These are phyloP conservation scores for Sminthurides aquaticus DNA, from an alignment of 2,888 invertebrate species.

Conservation along the genomic window DNA sequence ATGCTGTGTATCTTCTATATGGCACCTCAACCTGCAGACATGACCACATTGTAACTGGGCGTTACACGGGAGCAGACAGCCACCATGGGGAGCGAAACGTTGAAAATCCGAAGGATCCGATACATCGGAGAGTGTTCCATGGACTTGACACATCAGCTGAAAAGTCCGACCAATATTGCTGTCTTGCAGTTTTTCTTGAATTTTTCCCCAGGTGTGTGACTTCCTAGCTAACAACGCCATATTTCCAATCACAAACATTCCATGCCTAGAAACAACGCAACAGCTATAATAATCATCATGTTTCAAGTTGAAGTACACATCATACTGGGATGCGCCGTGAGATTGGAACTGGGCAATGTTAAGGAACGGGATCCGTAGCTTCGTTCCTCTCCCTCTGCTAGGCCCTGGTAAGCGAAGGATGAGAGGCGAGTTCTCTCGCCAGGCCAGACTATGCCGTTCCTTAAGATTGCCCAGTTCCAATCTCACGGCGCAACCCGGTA, in stretches of 20 bases:
- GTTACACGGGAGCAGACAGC: slow-evolving; percentile 55
- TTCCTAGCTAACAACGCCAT: slow-evolving; percentile 43
- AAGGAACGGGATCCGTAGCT: too few species aligned
- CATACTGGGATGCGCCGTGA: too few species aligned
- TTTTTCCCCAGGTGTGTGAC: slow-evolving; percentile 41
- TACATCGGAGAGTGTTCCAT: slow-evolving; percentile 24
- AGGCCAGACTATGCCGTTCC: too few species aligned
- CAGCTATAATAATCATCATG: not conserved
- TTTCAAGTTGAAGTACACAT: not conserved
- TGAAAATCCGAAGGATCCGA: slow-evolving; percentile 23
- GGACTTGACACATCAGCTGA: slow-evolving; percentile 38
- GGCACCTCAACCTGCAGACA: slow-evolving; percentile 57
- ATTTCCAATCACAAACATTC: slow-evolving; percentile 68
- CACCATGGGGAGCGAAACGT: slow-evolving; percentile 51
- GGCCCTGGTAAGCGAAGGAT: too few species aligned
- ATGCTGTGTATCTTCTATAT: slow-evolving; percentile 55
- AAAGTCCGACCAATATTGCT: slow-evolving; percentile 31
- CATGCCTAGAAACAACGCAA: slow-evolving; percentile 44
- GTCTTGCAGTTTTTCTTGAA: slow-evolving; percentile 31
- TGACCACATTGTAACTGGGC: slow-evolving; percentile 54
- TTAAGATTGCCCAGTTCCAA: too few species aligned
- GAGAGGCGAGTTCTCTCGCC: too few species aligned
- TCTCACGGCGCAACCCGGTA: too few species aligned
- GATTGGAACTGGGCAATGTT: too few species aligned
- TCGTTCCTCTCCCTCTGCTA: too few species aligned